Base-by-base conservation (phyloP, 1,140 invertebrate genomes). In the Amphibalanus amphitrite region DNA sequence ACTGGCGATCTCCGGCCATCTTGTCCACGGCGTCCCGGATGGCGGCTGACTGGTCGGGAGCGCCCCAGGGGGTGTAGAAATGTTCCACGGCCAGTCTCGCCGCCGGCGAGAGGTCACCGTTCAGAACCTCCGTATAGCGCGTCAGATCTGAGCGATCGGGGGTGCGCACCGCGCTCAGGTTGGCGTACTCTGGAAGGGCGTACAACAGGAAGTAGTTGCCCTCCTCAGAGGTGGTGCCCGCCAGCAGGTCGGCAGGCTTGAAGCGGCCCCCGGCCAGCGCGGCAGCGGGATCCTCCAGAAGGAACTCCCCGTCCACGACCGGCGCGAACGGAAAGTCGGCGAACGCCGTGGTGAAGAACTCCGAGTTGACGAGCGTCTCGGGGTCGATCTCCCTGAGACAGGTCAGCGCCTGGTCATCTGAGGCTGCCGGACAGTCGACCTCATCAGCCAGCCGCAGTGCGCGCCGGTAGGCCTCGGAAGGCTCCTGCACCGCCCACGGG, bases 1-100 rank as follows among this genome's bases (percentile, higher is more conserved):
- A 98, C 76, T 96, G 91, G 78, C 92, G 94, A 81, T 98, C 95
- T 4, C 95, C 95, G 26, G 97, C 91, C 81, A 97, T 92, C 79
- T 93, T 93, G 78, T 95, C 93, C 29, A 96, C 82, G 23, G 89
- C 87, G 77, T 93, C 87, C 65, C 90, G 84, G 80, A 95, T 94
- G 72, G 85, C 86, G 29, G 88, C 84, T 0, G 89, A 87, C 81
- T 97, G 91, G 72, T 94, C 87, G 0, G 91, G 90, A 77, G 90
- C 88, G 65, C 89, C 80, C 93, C 93, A 96, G 81, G 95, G 87
- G 0, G 92, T 94, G 80, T 97, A 97, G 78, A 94, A 90, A 79
- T 90, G 33, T 15, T 38, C 4, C 33, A 38, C 33, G 4, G 33
- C 33, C 33, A 38, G 33, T 15, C 33, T 38, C 33, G 33, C 33